A percentile compares a stretch with the other conserved stretches of the same genome.
Evolutionary conservation across 2,113 vertebrate genomes (phyloP).

Genomic region (Microtus oregoni): DNA sequence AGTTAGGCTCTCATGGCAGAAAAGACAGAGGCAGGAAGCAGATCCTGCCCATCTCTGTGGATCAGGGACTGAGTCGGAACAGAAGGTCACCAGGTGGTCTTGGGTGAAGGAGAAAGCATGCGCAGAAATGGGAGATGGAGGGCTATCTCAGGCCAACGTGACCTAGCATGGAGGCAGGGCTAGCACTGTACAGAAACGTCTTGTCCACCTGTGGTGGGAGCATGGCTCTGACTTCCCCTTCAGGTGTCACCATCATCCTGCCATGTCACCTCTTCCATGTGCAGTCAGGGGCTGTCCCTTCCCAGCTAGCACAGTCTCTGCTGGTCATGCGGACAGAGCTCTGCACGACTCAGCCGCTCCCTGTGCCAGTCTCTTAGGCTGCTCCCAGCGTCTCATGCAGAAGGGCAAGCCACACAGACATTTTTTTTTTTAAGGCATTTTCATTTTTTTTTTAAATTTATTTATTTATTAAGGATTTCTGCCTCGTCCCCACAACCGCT

Average conservation of each 20-base stretch:
- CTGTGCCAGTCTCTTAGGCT: neutral
- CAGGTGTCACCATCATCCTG: fast-evolving
- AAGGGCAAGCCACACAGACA: neutral
- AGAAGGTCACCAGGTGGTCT: neutral
- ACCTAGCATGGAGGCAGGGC: neutral
- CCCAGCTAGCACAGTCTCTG: neutral
- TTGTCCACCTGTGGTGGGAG: fast-evolving
- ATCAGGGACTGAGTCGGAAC: neutral
- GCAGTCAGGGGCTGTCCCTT: neutral
- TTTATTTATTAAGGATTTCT: no score
- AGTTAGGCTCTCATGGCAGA: neutral
- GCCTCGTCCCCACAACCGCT: no score
- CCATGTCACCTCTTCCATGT: fast-evolving
- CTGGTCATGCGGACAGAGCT: neutral
- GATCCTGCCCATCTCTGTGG: neutral
- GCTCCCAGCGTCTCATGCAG: neutral
- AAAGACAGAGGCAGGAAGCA: neutral
- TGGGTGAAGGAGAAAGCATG: neutral
- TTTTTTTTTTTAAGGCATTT: no score
- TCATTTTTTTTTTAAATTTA: no score
- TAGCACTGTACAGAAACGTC: neutral
- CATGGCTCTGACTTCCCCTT: neutral
- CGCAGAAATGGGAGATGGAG: fast-evolving
- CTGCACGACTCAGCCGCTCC: neutral
- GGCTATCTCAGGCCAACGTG: no score